Conservation (phyloP, 2,797 vertebrate genomes). For the Borostomias antarcticus region DNA sequence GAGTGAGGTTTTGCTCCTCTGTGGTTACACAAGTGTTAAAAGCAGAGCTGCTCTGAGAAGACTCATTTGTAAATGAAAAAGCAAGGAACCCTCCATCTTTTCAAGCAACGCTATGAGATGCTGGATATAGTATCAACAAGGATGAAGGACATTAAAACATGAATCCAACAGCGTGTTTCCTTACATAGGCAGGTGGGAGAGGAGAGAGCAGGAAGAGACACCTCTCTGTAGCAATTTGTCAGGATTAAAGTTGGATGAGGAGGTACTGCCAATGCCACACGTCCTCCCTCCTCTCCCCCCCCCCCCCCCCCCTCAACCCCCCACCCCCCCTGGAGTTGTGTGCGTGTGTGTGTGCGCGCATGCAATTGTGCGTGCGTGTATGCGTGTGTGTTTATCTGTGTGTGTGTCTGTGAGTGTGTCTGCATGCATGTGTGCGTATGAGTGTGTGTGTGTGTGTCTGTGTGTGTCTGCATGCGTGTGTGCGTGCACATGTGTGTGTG, state of each 20-base stretch:
- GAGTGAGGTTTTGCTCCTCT: slow-evolving; percentile 13
- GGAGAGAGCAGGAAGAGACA: slow-evolving; percentile 41
- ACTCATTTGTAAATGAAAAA: background rate
- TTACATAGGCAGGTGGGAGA: background rate
- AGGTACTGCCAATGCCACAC: too few species aligned
- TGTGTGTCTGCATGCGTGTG: slow-evolving; percentile 4
- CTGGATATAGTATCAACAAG: background rate
- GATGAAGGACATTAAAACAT: background rate
- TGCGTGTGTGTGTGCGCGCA: too few species aligned
- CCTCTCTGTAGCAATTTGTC: slow-evolving; percentile 48
- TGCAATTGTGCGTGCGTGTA: too few species aligned
- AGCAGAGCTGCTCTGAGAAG: background rate
- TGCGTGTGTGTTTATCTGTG: too few species aligned
- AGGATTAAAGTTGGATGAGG: slow-evolving; percentile 46
- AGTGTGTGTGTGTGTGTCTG: too few species aligned
- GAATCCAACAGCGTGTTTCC: background rate
- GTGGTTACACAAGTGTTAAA: slow-evolving; percentile 10
- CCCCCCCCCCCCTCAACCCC: too few species aligned
- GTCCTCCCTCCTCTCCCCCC: too few species aligned
- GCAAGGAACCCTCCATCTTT: background rate
- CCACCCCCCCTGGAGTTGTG: too few species aligned
- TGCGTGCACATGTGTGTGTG: background rate
- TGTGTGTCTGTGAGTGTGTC: too few species aligned
- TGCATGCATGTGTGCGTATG: too few species aligned
- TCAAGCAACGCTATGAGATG: background rate